Evolutionary conservation across 2,113 vertebrate genomes (phyloP), one percentile per base, ranked within the genome.

Genomic region (Zonotrichia leucophrys): DNA sequence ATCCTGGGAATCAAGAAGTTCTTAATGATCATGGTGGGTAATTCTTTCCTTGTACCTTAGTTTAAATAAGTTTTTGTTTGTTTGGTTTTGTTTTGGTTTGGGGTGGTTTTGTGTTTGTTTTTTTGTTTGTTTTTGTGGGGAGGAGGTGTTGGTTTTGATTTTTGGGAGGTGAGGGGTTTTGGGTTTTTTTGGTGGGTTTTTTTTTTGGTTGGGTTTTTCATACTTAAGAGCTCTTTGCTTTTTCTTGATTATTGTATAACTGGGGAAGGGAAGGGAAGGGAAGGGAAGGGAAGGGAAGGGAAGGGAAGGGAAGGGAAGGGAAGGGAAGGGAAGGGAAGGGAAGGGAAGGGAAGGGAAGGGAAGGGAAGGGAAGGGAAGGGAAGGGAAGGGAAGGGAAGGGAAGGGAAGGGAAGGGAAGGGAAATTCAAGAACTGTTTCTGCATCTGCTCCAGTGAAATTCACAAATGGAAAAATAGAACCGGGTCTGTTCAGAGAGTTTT

Each of bases 1-100:
- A 95, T 55, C 87, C 95, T 58, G 97, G 87, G 66, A 97, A 97
- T 80, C 88, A 93, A 80, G 96, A 97, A 35, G 86, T 85, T 80
- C 81, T 90, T 89, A 90, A 93, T 30, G 94, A 88, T 58, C 95
- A 93, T 7, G 95, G 98, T 98, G 94, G 31, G 66, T 37, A 46
- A 52, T 79, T 80, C 1, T 83, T 91, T 77, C 50, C 22, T 56
- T 30, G 7, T 15, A 58, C 20, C 7, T 56, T 77, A 19, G 16
- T 59, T 85, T 79, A 69, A 85, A 73, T 37, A 73, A 35, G 16
- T 50, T 50, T 49, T 49, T 49, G 11, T 47, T 47, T 47, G 22
- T 23, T 47, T 47, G 46, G 5, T 47, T 47, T 47, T 47, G 22
- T 28, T 50, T 25, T 50, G 46, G 6, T 47, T 47, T 21, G 49